Conservation (phyloP, 2,797 vertebrate genomes). For the Phaenicophaeus curvirostris region DNA sequence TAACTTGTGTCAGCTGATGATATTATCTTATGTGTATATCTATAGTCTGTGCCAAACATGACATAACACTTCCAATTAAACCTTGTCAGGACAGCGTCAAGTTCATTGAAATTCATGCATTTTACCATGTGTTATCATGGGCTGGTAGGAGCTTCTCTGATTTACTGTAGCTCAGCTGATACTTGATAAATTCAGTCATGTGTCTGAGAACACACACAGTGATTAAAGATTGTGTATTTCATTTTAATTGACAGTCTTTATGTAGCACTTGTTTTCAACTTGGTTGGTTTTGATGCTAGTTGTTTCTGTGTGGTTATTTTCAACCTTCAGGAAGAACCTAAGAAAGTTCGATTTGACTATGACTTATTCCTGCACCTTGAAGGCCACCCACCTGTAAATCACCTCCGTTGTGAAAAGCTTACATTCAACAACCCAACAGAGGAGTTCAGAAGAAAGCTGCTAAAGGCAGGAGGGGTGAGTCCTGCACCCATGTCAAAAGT, state of each 20-base stretch:
- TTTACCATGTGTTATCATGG: neutral
- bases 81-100: neutral
- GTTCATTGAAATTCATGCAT: neutral
- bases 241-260: neutral
- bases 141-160: neutral
- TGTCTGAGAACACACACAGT: neutral
- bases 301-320: constrained; percentile 56
- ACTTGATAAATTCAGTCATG: neutral
- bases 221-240: neutral
- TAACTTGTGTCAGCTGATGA: neutral
- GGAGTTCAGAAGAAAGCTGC: constrained; percentile 94
- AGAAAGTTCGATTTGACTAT: constrained; percentile 99
- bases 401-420: constrained; percentile 98
- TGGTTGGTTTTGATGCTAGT: constrained; percentile 33
- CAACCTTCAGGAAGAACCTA: constrained; percentile 92
- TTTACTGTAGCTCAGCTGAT: neutral
- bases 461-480: constrained; percentile 96
- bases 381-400: constrained; percentile 98
- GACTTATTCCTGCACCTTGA: constrained; percentile 98
- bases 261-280: neutral
- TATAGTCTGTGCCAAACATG: neutral
- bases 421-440: constrained; percentile 99
- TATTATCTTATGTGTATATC: accelerated
- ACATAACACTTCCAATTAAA: neutral
- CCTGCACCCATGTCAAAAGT: constrained; percentile 9